A percentile compares a stretch with the other conserved stretches of the same genome.
Evolutionary conservation across 2,797 vertebrate genomes (phyloP).

Genomic region (Poeciliopsis turneri): DNA sequence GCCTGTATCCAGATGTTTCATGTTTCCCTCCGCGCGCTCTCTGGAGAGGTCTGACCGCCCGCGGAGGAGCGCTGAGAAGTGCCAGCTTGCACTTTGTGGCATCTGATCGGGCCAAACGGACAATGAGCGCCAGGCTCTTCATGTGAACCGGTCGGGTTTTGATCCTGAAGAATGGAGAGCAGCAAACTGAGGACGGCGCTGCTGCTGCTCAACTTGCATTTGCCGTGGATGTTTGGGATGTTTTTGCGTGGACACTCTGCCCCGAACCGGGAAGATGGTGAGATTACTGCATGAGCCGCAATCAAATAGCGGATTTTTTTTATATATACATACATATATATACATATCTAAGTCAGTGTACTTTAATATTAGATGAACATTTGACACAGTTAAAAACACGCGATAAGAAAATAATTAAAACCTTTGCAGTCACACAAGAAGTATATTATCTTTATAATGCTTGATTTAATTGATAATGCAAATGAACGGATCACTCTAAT

Average conservation of each 20-base stretch:
- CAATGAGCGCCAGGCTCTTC: slow-evolving; percentile 4
- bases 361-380: background rate
- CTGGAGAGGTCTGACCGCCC: slow-evolving; percentile 31
- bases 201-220: slow-evolving; percentile 37
- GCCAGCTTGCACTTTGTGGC: slow-evolving; percentile 8
- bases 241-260: slow-evolving; percentile 40
- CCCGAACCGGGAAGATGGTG: slow-evolving; percentile 63
- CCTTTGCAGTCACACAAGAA: background rate
- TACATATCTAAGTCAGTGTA: background rate
- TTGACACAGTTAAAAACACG: background rate
- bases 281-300: slow-evolving; percentile 32
- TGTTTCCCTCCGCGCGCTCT: slow-evolving; percentile 60
- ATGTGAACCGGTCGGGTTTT: slow-evolving; percentile 18
- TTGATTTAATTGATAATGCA: background rate
- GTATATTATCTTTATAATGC: background rate
- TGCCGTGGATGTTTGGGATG: slow-evolving; percentile 58
- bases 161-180: slow-evolving; percentile 65
- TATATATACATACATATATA: too few relatives aligned
- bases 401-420: background rate
- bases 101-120: slow-evolving; percentile 1
- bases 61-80: slow-evolving; percentile 14
- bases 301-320: background rate
- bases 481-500: background rate
- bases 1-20: slow-evolving; percentile 80
- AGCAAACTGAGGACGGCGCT: slow-evolving; percentile 47